phyloP scores from a whole-genome alignment of 1,140 invertebrate genomes.

The Amphibalanus amphitrite region DNA sequence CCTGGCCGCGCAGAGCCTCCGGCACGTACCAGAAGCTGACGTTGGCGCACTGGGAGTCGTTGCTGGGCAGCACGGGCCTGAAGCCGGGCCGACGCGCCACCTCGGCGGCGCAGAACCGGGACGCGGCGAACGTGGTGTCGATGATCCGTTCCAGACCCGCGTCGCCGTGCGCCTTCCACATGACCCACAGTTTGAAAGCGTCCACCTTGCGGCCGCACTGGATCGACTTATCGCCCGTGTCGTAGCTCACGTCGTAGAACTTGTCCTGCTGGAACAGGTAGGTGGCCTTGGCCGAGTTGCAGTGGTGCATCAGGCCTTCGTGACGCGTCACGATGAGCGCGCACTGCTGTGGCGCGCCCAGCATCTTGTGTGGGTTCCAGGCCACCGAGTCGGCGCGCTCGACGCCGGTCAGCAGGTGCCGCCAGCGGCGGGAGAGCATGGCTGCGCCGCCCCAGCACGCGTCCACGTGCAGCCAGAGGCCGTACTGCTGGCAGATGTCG shows the following conservation, averaged over 20 bases:
- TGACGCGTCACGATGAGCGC: conserved; percentile 55
- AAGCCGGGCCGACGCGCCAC: conserved; percentile 19
- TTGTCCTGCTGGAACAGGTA: conserved; percentile 89
- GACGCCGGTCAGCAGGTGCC: conserved; percentile 37
- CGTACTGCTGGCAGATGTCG: conserved; percentile 58
- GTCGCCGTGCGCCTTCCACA: conserved; percentile 62
- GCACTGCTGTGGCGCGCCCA: conserved; percentile 73
- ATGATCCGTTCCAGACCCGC: conserved; percentile 35
- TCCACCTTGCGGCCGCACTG: conserved; percentile 88
- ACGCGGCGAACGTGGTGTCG: conserved; percentile 41
- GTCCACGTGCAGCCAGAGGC: conserved; percentile 88
- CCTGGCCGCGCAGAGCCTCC: conserved; percentile 38
- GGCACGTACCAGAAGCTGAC: conserved; percentile 90
- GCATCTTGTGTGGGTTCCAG: conserved; percentile 89
- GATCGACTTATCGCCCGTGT: conserved; percentile 81
- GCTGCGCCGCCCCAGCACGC: conserved; percentile 71
- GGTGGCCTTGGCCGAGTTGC: conserved; percentile 56
- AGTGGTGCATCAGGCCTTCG: conserved; percentile 42
- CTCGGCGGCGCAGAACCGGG: conserved; percentile 17
- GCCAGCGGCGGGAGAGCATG: conserved; percentile 47
- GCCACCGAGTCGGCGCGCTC: conserved; percentile 57
- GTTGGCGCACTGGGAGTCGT: conserved; percentile 52
- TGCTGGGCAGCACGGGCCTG: conserved; percentile 20
- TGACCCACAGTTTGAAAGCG: conserved; percentile 80
- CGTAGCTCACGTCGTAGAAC: conserved; percentile 73